These are phyloP conservation scores for Andrena minutula DNA, from an alignment of 2,888 invertebrate species.

Conservation along the genomic window DNA sequence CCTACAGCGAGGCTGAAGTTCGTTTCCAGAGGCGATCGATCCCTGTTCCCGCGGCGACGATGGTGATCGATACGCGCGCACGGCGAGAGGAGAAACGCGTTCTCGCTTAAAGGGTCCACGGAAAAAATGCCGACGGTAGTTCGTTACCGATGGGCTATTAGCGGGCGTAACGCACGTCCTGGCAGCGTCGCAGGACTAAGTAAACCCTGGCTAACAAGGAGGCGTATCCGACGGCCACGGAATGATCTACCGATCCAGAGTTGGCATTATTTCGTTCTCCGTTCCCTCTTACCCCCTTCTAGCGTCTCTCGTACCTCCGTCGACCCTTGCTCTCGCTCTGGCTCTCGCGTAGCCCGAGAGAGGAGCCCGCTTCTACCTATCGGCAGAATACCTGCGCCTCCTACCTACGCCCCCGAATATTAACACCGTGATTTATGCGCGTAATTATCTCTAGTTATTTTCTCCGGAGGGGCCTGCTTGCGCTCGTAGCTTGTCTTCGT, in stretches of 20 bases:
- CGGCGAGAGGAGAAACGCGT: conserved; percentile 69
- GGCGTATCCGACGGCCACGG: conserved; percentile 80
- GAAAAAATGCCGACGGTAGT: conserved; percentile 80
- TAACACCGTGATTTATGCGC: conserved; percentile 84
- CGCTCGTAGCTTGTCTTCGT: conserved; percentile 66
- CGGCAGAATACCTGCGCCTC: conserved; percentile 71
- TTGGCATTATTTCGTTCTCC: conserved; percentile 73
- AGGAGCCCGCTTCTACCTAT: conserved; percentile 63
- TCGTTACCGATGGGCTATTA: conserved; percentile 83
- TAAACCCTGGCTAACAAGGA: conserved; percentile 84
- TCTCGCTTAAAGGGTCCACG: conserved; percentile 71
- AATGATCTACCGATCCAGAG: conserved; percentile 83
- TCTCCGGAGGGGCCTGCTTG: conserved; percentile 68
- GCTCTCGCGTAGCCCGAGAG: conserved; percentile 27
- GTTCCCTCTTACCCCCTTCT: not conserved
- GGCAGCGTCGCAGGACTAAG: conserved; percentile 80
- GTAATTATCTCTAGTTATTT: conserved; percentile 84
- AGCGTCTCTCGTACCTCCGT: not conserved
- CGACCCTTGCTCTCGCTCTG: conserved; percentile 5
- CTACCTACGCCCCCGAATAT: conserved; percentile 84
- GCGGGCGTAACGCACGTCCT: conserved; percentile 83
- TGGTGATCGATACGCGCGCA: conserved; percentile 71
- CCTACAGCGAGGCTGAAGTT: conserved; percentile 49
- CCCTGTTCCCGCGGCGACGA: conserved; percentile 62
- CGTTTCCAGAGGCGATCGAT: conserved; percentile 67